phyloP scores from a whole-genome alignment of 2,113 vertebrate species.

The Engraulis encrasicolus region DNA sequence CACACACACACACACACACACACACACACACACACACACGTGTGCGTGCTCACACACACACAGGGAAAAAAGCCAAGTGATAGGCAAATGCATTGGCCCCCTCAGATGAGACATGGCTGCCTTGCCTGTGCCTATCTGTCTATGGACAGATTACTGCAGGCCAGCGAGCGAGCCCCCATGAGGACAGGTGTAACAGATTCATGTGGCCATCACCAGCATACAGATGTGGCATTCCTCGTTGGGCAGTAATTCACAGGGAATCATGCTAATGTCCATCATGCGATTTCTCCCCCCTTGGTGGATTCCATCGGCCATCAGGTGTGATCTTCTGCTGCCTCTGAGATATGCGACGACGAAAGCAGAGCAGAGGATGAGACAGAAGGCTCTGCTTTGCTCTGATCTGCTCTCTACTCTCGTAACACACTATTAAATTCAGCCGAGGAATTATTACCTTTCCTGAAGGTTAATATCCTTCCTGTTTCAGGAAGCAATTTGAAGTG shows the following conservation, averaged over 20 bases:
- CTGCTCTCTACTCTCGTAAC: background rate
- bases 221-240: constrained; percentile 55
- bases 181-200: constrained; percentile 57
- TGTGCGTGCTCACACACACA: no score
- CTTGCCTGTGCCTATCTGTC: constrained; percentile 56
- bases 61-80: constrained; percentile 26
- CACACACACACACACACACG: no score
- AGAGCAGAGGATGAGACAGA: no score
- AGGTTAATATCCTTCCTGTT: constrained; percentile 23
- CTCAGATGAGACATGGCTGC: background rate
- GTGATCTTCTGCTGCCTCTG: background rate
- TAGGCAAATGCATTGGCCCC: background rate
- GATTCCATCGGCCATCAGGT: constrained; percentile 6
- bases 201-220: constrained; percentile 51
- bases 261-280: constrained; percentile 27
- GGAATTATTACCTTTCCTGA: background rate
- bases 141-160: constrained; percentile 62
- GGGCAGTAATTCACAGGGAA: constrained; percentile 58
- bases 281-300: constrained; percentile 11
- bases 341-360: background rate
- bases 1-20: no score
- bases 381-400: no score
- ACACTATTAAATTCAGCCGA: constrained; percentile 14
- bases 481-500: constrained; percentile 44
- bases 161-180: no score